Evolutionary conservation across 1,140 invertebrate species (phyloP), one percentile per base, ranked within the genome.

Genomic region (Phymastichus coffea): DNA sequence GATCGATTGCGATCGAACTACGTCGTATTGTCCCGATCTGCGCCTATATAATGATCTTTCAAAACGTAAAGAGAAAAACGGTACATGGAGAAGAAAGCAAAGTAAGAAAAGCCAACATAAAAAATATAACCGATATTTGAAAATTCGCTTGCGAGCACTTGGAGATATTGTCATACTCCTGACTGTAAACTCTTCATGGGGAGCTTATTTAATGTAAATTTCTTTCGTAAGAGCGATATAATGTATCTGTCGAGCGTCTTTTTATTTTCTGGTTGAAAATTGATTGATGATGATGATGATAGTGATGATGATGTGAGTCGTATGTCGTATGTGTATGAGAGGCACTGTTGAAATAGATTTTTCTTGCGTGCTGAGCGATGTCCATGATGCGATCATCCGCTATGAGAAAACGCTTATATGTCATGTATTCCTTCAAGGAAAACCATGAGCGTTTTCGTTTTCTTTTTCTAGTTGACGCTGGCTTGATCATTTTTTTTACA

Each of bases 201-300:
- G 53, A 61, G 46, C 59, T 61, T 66, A 59, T 64, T 58, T 58
- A 62, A 68, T 63, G 62, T 63, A 69, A 51, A 58, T 69, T 62
- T 47, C 62, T 64, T 62, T 70, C 51, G 56, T 44, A 57, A 67
- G 67, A 71, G 64, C 46, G 63, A 66, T 65, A 63, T 60, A 60
- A n/a, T n/a, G n/a, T n/a, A n/a, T n/a, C 35, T 60, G 57, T 70
- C 67, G 68, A 70, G 68, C 65, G 61, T 70, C 67, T 68, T 70
- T 70, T 61, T 70, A 70, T 71, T 71, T 70, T 71, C 67, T 70
- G 66, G 68, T 67, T 64, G 64, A 71, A 30, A 60, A 60, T 44
- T 43, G 48, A 59, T 51, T n/a, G n/a, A n/a, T n/a, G n/a, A n/a
- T n/a, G n/a, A n/a, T n/a, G n/a, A n/a, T n/a, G n/a, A n/a, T n/a